These are phyloP conservation scores for Galaxias olidus DNA, from an alignment of 2,797 vertebrate genomes.

Conservation along the genomic window DNA sequence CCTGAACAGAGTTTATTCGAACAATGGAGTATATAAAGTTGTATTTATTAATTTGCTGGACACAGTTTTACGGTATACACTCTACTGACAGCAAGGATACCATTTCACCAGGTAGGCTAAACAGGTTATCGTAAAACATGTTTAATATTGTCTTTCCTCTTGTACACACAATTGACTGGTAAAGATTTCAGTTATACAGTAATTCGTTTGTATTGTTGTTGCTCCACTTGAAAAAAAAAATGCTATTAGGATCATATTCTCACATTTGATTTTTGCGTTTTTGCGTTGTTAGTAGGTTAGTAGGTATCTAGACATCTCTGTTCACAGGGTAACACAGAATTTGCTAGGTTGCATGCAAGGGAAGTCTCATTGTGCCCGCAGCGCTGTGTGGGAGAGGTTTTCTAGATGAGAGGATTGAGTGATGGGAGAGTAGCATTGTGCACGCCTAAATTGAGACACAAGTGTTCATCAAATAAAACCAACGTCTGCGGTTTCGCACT, in stretches of 20 bases:
- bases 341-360: conserved; percentile 16
- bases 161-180: no score
- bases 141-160: no score
- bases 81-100: conserved; percentile 45
- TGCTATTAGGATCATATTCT: not conserved
- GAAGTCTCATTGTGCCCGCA: conserved; percentile 24
- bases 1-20: not conserved
- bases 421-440: conserved; percentile 7
- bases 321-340: no score
- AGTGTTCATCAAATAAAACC: conserved; percentile 6
- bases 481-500: conserved; percentile 55
- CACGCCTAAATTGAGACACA: conserved; percentile 38
- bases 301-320: no score
- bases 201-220: not conserved
- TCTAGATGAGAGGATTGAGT: not conserved
- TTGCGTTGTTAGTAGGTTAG: no score
- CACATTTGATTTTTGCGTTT: no score
- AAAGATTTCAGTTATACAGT: not conserved
- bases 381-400: conserved; percentile 17
- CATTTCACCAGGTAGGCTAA: conserved; percentile 67
- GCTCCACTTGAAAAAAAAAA: not conserved
- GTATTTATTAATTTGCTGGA: conserved; percentile 55
- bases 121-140: conserved; percentile 3
- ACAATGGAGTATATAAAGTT: conserved; percentile 66
- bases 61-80: conserved; percentile 46